Base-by-base conservation (phyloP, 1,140 invertebrate species). In the Heliconius congener region DNA sequence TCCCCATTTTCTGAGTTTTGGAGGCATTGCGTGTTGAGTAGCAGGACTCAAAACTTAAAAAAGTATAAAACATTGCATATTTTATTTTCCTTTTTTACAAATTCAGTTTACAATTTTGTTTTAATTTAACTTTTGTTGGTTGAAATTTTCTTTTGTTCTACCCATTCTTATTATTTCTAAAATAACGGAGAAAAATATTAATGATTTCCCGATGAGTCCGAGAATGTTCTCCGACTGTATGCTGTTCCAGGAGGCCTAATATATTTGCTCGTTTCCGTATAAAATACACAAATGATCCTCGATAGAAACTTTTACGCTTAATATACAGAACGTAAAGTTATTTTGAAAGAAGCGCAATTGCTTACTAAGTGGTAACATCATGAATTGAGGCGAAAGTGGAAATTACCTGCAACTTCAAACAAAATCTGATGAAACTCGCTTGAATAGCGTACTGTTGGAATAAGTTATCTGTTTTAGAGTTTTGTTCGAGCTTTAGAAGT, bases 331-430 rank as follows among this genome's bases (percentile, higher is more conserved):
- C 23, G 34, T 60, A 75, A 75, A 75, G 57, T 75, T 75, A 75
- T 75, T 75, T 42, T 60, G 27, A 57, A 74, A 74, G 73, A 74
- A 74, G 42, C 50, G 55, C 55, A 74, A 74, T 74, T 74, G 73
- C 73, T 74, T 74, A 74, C 50, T 74, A 74, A 74, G 73, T 74
- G 73, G 52, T 11, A 74, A 74, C 73, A 74, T 74, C 73, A 74
- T 74, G 73, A 74, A 74, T 74, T 74, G 73, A 52, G 73, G 52
- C 8, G 34, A 74, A 74, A 74, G 50, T 74, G 52, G 73, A 75
- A 75, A n/a, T 75, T 66, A 75, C 74, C 74, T 66, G 57, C 60
- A 75, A 75, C 74, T 75, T 66, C 34, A 75, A 75, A 75, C 37
- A 66, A 75, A 75, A 75, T 75, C 74, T 66, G 74, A 37, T 66